These are phyloP conservation scores for Prionailurus viverrinus DNA, from an alignment of 2,113 vertebrate species.

Conservation along the genomic window DNA sequence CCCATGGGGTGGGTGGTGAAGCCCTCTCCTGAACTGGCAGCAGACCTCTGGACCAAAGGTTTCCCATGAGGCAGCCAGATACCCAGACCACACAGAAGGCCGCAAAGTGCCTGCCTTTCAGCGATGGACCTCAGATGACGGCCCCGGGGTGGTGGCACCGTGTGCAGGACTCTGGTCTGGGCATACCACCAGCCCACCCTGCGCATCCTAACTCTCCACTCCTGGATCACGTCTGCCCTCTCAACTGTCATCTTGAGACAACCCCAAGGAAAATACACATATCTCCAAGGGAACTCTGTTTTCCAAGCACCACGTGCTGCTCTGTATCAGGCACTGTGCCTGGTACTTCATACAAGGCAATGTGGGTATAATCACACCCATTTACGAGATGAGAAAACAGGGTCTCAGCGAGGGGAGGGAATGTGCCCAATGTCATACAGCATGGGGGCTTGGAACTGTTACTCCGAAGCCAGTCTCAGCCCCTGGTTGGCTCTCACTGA, in stretches of 20 bases:
- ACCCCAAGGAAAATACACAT: not conserved
- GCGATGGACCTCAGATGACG: not conserved
- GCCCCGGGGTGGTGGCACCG: not conserved
- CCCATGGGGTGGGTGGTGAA: accelerated
- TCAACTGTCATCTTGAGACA: not conserved
- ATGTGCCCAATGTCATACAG: not conserved
- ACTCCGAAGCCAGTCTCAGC: not conserved
- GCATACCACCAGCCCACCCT: not conserved
- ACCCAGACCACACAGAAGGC: not conserved
- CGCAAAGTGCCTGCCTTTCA: not conserved
- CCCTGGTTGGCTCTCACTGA: accelerated
- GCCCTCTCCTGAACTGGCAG: not conserved
- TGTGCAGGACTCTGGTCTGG: not conserved
- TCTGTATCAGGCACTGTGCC: not conserved
- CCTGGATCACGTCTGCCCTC: not conserved
- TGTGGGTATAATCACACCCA: not conserved
- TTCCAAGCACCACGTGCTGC: not conserved
- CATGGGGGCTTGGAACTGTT: too few relatives aligned
- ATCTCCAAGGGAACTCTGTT: not conserved
- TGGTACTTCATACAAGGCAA: not conserved
- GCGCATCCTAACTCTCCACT: not conserved
- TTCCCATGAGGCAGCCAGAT: not conserved
- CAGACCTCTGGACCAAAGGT: not conserved
- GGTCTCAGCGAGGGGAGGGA: not conserved
- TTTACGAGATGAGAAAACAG: not conserved